These are phyloP conservation scores for Astreopora myriophthalma DNA, from an alignment of 64 coral and sea anemone genomes.

Conservation along the genomic window DNA sequence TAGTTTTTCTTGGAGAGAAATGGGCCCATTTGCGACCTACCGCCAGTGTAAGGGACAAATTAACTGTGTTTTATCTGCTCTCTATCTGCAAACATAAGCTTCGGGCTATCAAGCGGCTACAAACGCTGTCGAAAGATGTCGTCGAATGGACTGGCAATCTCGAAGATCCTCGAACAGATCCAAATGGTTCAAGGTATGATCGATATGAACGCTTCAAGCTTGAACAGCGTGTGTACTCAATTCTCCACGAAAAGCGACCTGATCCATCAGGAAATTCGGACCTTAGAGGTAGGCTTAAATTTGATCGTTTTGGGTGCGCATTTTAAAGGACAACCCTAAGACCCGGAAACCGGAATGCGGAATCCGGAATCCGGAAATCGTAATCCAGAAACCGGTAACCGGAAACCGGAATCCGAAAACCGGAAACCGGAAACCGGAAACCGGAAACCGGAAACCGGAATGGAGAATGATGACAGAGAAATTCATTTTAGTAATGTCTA, in stretches of 20 bases:
- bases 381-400: too few species aligned
- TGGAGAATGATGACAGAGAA: too few species aligned
- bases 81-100: conserved; percentile 54
- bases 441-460: too few species aligned
- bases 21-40: not conserved
- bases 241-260: conserved; percentile 88
- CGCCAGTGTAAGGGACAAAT: not conserved
- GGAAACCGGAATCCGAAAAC: too few species aligned
- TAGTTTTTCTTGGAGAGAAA: not conserved
- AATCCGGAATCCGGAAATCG: too few species aligned
- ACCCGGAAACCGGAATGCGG: too few species aligned
- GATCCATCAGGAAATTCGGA: conserved; percentile 99
- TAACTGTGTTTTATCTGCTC: not conserved
- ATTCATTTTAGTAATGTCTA: too few species aligned
- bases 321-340: too few species aligned
- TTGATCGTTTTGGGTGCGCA: not conserved
- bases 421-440: too few species aligned
- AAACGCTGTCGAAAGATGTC: conserved; percentile 38
- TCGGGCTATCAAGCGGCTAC: conserved; percentile 10
- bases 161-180: conserved; percentile 66
- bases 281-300: conserved; percentile 73
- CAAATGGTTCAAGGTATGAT: conserved; percentile 95
- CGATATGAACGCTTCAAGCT: conserved; percentile 91
- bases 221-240: conserved; percentile 88
- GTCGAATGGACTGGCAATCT: conserved; percentile 14